Base-by-base conservation (phyloP, 2,797 vertebrate genomes). In the Gymnoscopelus microlampas region DNA sequence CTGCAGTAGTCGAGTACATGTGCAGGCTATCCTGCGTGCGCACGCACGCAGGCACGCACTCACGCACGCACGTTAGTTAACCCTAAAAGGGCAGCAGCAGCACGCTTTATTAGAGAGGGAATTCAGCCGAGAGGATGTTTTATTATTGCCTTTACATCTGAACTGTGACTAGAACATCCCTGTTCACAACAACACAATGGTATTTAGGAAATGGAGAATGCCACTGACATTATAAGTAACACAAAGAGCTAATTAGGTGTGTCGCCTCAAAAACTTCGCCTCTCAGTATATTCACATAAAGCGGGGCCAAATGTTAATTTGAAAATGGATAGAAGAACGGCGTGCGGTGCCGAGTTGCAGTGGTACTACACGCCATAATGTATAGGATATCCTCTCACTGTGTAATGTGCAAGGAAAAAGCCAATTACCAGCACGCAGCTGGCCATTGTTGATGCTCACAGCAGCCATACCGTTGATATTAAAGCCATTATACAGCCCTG, bases 41-140 rank as follows among this genome's bases (percentile, higher is more conserved):
- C 19, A 19, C 19, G 1, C 19, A 19, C 19, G 1, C 19, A 19
- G 1, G 1, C n/a, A n/a, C n/a, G n/a, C n/a, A n/a, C n/a, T n/a
- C n/a, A n/a, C n/a, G n/a, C n/a, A n/a, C n/a, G n/a, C n/a, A n/a
- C n/a, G n/a, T n/a, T n/a, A n/a, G 54, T 12, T 14, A 60, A 59
- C 50, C 48, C 60, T 77, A 63, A 66, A 78, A 48, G 48, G 50
- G 50, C 56, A 23, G 49, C 19, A 19, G 19, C 19, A 19, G 35
- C 7, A 8, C 12, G 49, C 73, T 82, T 73, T 60, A 74, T 72
- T 60, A 3, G 32, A 71, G 60, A 63, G 50, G 23, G 54, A 7
- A 1, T 32, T 63, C 5, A 29, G 15, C 19, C 39, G 39, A 5
- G 29, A 32, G 6, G 23, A 61, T 19, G 23, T 74, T 64, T 44